Evolutionary conservation across 2,797 vertebrate genomes (phyloP).

Genomic region (Microctenopoma stevenorrisi): DNA sequence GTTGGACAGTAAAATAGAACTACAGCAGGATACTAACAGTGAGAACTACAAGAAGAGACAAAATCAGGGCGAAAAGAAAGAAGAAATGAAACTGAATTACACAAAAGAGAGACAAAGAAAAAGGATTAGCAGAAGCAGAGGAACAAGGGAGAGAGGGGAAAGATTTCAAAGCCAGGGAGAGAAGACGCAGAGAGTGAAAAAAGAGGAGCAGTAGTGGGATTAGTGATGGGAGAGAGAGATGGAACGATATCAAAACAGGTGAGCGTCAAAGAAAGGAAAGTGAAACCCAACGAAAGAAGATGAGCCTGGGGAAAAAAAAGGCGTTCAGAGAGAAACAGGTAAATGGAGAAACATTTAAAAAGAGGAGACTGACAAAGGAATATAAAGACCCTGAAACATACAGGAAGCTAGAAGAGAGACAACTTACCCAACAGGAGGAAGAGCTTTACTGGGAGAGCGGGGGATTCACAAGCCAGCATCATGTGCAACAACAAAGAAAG

Average conservation of each 20-base stretch:
- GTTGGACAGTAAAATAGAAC: conserved; percentile 8
- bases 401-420: no score
- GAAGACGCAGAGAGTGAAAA: conserved; percentile 50
- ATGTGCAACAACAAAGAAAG: no score
- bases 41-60: conserved; percentile 33
- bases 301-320: conserved; percentile 36
- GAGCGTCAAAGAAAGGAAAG: conserved; percentile 66
- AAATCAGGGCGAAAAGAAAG: conserved; percentile 32
- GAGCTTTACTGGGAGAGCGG: no score
- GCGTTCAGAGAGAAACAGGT: conserved; percentile 56
- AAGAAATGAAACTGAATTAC: conserved; percentile 64
- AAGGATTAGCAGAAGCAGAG: conserved; percentile 71
- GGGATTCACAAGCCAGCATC: not conserved
- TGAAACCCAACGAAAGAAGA: conserved; percentile 50
- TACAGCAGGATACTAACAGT: conserved; percentile 28
- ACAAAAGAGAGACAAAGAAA: conserved; percentile 72
- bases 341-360: conserved; percentile 11
- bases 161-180: conserved; percentile 72
- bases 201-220: conserved; percentile 61
- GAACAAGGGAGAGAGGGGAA: conserved; percentile 60
- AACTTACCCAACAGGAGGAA: no score
- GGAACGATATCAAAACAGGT: conserved; percentile 65
- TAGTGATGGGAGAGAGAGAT: conserved; percentile 75
- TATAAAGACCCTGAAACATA: not conserved
- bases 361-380: not conserved